Evolutionary conservation across 1,140 invertebrate species (phyloP), one percentile per base, ranked within the genome.

Genomic region (Callitettix versicolor): DNA sequence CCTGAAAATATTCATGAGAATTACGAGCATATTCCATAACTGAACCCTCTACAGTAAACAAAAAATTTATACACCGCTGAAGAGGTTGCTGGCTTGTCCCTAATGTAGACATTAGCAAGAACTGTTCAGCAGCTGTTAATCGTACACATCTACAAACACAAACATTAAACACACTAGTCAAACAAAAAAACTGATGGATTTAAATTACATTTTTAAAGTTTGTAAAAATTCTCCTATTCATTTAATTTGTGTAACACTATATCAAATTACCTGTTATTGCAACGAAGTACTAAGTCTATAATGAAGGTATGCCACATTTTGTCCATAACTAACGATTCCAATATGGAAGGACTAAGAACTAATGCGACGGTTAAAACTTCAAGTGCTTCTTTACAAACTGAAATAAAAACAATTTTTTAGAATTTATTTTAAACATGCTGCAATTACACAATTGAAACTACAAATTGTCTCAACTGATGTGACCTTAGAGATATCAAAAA

Each of bases 331-430:
- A 71, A 67, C 44, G 79, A 76, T 55, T 93, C 87, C 43, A 95
- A 71, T 48, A 84, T 82, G 43, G 80, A 78, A 5, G 89, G 88
- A 71, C 90, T 91, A 7, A 96, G 71, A 22, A 91, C 84, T 64
- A 95, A 78, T 60, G 85, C 85, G 51, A 94, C 79, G n/a, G 90
- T 91, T 42, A 98, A 72, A 22, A 93, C 83, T 74, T 97, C 93
- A 62, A 97, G 73, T 20, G 91, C 89, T 72, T 97, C 93, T 63
- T 89, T 86, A 65, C 91, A 93, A 60, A 96, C 84, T 66, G 74
- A 58, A 64, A 73, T 60, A 66, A 57, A 62, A 73, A 51, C 66
- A n/a, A n/a, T n/a, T n/a, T n/a, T n/a, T n/a, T n/a, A n/a, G n/a
- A n/a, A n/a, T n/a, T n/a, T n/a, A n/a, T n/a, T n/a, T n/a, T n/a